These are phyloP conservation scores for Campylorhamphus procurvoides DNA, from an alignment of 2,113 vertebrate species.

Conservation along the genomic window DNA sequence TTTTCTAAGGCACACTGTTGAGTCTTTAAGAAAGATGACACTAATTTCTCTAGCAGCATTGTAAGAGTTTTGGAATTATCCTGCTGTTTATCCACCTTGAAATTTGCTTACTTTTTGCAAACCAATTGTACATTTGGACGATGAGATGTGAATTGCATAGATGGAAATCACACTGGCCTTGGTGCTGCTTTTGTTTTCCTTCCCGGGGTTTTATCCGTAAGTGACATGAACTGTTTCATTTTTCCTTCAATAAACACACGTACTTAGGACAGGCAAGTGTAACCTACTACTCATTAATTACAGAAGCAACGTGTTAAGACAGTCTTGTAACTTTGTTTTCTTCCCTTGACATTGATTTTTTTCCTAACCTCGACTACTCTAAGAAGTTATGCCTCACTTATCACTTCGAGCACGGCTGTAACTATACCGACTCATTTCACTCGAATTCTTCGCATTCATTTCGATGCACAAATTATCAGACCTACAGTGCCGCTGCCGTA, in stretches of 20 bases:
- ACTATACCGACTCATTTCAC: background rate
- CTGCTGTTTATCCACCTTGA: background rate
- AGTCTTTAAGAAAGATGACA: background rate
- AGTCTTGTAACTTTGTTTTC: background rate
- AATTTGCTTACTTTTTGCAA: background rate
- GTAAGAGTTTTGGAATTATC: background rate
- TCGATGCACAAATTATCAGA: background rate
- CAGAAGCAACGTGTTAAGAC: background rate
- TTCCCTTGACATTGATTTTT: background rate
- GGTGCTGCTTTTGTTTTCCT: background rate
- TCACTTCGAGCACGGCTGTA: accelerated
- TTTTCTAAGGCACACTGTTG: background rate
- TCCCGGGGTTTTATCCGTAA: background rate
- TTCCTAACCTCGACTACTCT: background rate
- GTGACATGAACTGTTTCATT: background rate
- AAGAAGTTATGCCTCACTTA: background rate
- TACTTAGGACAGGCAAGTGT: background rate
- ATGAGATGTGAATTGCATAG: background rate
- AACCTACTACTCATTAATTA: background rate
- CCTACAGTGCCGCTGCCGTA: accelerated
- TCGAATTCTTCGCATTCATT: background rate
- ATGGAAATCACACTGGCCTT: background rate
- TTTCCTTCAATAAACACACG: background rate
- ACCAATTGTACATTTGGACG: background rate
- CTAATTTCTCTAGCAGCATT: background rate